These are phyloP conservation scores for Hemitrygon akajei DNA, from an alignment of 2,797 vertebrate species.

Conservation along the genomic window DNA sequence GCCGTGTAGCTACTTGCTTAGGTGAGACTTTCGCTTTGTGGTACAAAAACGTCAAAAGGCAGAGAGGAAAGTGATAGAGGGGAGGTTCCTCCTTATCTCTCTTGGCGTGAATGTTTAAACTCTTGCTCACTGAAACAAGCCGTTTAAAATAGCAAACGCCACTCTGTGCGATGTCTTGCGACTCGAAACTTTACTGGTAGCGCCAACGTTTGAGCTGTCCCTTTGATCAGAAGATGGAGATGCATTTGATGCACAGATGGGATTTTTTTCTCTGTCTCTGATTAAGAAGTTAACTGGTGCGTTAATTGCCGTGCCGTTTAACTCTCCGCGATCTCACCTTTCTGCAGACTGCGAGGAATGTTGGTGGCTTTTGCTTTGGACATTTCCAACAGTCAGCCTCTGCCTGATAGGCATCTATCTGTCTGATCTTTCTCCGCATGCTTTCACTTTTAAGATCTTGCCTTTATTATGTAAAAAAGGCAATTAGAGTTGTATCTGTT, in stretches of 20 bases:
- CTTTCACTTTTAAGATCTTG: conserved; percentile 96
- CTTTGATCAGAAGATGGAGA: conserved; percentile 6
- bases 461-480: conserved; percentile 99
- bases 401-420: conserved; percentile 63
- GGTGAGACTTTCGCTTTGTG: conserved; percentile 48
- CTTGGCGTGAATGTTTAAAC: background rate
- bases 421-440: conserved; percentile 79
- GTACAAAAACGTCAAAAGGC: background rate
- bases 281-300: conserved; percentile 24
- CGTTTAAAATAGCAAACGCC: conserved; percentile 34
- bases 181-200: background rate
- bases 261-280: background rate
- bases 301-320: background rate
- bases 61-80: background rate
- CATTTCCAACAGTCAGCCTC: conserved; percentile 56
- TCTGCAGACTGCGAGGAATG: conserved; percentile 19
- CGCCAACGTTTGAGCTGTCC: background rate
- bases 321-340: background rate
- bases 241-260: background rate
- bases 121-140: conserved; percentile 12
- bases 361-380: conserved; percentile 15
- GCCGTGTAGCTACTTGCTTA: conserved; percentile 53
- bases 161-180: background rate
- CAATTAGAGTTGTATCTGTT: conserved; percentile 99
- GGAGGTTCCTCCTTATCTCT: too few relatives aligned